Conservation (phyloP, 2,888 invertebrate species). For the Spicauda simplicius region DNA sequence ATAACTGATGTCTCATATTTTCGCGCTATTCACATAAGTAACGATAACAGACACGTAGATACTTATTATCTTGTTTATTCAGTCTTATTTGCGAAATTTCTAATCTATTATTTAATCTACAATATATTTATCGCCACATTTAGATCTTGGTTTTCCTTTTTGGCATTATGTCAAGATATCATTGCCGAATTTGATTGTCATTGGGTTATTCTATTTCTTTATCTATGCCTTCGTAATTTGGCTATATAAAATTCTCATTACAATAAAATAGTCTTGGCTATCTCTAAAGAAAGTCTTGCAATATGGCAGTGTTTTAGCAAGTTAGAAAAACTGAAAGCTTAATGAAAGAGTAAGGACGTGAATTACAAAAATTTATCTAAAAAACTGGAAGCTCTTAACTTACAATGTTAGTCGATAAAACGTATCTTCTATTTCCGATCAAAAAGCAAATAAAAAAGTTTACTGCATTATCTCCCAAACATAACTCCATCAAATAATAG, state of each 20-base stretch:
- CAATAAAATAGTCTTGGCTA: no score
- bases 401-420: background rate
- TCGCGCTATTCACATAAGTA: background rate
- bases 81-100: constrained; percentile 29
- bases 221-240: background rate
- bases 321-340: background rate
- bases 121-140: constrained; percentile 11
- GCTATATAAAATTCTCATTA: no score
- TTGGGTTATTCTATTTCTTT: background rate
- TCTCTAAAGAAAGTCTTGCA: constrained; percentile 16
- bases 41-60: constrained; percentile 16
- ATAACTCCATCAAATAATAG: constrained; percentile 40
- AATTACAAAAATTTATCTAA: background rate
- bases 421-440: no score
- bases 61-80: constrained; percentile 26
- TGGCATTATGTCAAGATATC: constrained; percentile 8
- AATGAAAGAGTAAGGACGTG: background rate
- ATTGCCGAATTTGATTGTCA: background rate
- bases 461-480: constrained; percentile 13
- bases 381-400: constrained; percentile 3
- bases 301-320: constrained; percentile 23
- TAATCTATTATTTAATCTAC: constrained; percentile 24
- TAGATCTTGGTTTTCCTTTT: constrained; percentile 1
- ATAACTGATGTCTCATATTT: background rate
- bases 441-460: no score